Evolutionary conservation across 2,113 vertebrate species (phyloP).

Genomic region (Anhinga rufa): DNA sequence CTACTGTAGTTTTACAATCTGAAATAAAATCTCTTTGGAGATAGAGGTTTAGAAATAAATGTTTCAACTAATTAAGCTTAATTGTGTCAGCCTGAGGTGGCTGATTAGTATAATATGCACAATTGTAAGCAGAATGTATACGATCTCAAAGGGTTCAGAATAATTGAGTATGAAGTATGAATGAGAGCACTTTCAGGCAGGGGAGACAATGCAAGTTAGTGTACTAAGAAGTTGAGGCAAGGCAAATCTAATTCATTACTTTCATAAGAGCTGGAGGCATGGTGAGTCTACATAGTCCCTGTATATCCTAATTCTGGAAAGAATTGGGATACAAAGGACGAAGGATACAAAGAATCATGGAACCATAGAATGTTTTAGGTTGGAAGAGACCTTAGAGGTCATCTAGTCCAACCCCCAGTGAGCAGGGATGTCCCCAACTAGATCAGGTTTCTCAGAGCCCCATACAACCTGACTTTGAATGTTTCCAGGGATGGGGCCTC

Average conservation of each 20-base stretch:
- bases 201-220: not conserved
- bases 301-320: not conserved
- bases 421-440: too few species aligned
- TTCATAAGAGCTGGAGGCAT: not conserved
- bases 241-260: not conserved
- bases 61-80: conserved; percentile 41
- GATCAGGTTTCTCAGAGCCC: too few species aligned
- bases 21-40: conserved; percentile 27
- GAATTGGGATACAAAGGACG: too few species aligned
- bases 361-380: too few species aligned
- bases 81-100: conserved; percentile 11
- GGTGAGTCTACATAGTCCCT: not conserved
- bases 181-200: not conserved
- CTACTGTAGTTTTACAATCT: not conserved
- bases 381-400: too few species aligned
- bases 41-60: conserved; percentile 22
- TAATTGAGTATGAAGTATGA: not conserved
- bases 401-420: too few species aligned
- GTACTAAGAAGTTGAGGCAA: not conserved
- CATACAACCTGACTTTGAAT: too few species aligned
- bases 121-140: not conserved
- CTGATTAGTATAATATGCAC: conserved; percentile 11
- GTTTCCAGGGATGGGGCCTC: too few species aligned
- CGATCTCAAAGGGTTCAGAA: not conserved
- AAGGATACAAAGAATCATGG: too few species aligned